phyloP scores from a whole-genome alignment of 2,888 invertebrate species.

The Drosophila merina region DNA sequence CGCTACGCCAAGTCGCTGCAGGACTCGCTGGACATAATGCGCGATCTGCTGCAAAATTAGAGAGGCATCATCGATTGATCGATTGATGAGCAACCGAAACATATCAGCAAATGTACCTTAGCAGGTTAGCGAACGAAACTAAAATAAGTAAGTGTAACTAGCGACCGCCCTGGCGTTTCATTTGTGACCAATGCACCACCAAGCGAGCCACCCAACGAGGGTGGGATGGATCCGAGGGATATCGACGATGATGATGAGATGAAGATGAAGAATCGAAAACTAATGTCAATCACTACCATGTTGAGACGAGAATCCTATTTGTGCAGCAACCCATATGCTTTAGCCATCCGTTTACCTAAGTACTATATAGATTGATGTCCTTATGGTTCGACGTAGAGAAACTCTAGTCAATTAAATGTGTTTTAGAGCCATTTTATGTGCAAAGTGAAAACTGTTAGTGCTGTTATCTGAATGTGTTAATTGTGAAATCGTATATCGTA shows the following conservation, averaged over 20 bases:
- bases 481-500: constrained; percentile 23
- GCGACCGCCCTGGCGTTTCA: constrained; percentile 52
- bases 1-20: constrained; percentile 84
- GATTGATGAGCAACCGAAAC: constrained; percentile 50
- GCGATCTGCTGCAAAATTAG: constrained; percentile 82
- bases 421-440: constrained; percentile 77
- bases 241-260: neutral
- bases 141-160: constrained; percentile 55
- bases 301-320: constrained; percentile 24
- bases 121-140: constrained; percentile 56
- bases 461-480: constrained; percentile 64
- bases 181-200: constrained; percentile 50
- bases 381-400: constrained; percentile 57
- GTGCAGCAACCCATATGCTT: constrained; percentile 50
- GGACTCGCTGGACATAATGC: constrained; percentile 84
- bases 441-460: constrained; percentile 61
- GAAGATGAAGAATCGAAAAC: constrained; percentile 31
- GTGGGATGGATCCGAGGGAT: constrained; percentile 27
- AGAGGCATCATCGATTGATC: constrained; percentile 1
- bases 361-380: constrained; percentile 7
- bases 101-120: constrained; percentile 82
- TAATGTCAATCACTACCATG: constrained; percentile 60
- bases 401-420: constrained; percentile 76
- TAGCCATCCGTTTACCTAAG: constrained; percentile 20
- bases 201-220: constrained; percentile 43